phyloP scores from a whole-genome alignment of 2,888 invertebrate genomes.

The Mylabris sibirica region DNA sequence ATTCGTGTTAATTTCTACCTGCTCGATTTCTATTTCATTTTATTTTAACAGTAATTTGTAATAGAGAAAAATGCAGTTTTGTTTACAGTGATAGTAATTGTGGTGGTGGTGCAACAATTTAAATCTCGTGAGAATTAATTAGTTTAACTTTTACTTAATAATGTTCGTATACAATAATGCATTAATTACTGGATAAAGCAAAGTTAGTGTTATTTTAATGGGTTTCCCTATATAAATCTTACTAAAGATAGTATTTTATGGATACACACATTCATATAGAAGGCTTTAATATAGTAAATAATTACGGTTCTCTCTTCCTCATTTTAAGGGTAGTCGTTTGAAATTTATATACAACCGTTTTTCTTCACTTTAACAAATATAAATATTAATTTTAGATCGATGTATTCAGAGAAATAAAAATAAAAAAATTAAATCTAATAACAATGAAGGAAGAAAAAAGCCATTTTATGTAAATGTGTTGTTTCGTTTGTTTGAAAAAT shows the following conservation, averaged over 20 bases:
- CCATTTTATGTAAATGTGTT: neutral
- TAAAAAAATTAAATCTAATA: no score
- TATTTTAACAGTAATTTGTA: neutral
- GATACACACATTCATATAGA: constrained; percentile 1
- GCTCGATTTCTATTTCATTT: neutral
- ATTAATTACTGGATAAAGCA: constrained; percentile 48
- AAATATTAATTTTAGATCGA: neutral
- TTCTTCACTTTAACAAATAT: neutral
- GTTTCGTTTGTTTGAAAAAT: neutral
- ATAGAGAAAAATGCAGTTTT: neutral
- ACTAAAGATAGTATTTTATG: constrained; percentile 3
- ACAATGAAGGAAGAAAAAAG: neutral
- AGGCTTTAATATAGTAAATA: neutral
- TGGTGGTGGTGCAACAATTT: neutral
- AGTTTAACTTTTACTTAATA: constrained; percentile 48
- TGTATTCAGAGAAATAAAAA: neutral
- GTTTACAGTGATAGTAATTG: neutral
- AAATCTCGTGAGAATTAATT: constrained; percentile 39
- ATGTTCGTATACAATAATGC: constrained; percentile 43
- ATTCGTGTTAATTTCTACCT: neutral
- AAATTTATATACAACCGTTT: neutral
- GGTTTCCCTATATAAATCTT: constrained; percentile 7
- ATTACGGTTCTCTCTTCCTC: neutral
- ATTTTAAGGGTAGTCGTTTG: neutral
- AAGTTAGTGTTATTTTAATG: constrained; percentile 37